These are phyloP conservation scores for Apantesis nais DNA, from an alignment of 2,888 invertebrate species.

Conservation along the genomic window DNA sequence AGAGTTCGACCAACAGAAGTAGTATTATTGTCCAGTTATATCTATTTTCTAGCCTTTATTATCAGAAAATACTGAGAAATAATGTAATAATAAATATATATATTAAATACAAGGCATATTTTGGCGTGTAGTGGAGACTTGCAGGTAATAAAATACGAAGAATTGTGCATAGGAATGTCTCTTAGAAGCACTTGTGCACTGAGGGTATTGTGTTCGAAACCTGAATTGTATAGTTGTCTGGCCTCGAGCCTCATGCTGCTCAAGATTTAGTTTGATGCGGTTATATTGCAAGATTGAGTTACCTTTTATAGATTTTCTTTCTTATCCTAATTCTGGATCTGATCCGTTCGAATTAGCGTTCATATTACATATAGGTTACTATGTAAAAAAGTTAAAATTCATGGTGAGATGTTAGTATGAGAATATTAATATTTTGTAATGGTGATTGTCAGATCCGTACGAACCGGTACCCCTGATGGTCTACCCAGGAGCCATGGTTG, in stretches of 20 bases:
- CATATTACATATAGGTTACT: background rate
- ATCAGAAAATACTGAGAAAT: background rate
- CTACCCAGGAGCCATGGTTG: slow-evolving; percentile 41
- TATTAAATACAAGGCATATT: background rate
- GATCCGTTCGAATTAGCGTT: background rate
- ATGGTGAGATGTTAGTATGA: slow-evolving; percentile 24
- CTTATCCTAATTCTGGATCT: background rate
- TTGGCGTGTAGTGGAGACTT: background rate
- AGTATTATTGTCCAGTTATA: too few species aligned
- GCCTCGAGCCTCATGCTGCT: background rate
- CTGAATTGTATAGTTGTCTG: background rate
- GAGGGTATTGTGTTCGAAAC: slow-evolving; percentile 2
- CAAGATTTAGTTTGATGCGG: background rate
- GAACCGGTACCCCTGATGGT: slow-evolving; percentile 42
- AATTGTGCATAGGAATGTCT: background rate
- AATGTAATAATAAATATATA: background rate
- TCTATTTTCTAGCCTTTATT: background rate
- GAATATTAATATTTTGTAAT: slow-evolving; percentile 43
- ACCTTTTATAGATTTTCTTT: background rate
- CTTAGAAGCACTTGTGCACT: background rate
- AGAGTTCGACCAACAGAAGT: too few species aligned
- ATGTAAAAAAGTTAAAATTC: background rate
- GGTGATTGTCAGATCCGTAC: slow-evolving; percentile 50
- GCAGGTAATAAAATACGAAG: slow-evolving; percentile 2
- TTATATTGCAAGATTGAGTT: background rate